These are phyloP conservation scores for Homalodisca vitripennis DNA, from an alignment of 1,140 invertebrate species.

Conservation along the genomic window DNA sequence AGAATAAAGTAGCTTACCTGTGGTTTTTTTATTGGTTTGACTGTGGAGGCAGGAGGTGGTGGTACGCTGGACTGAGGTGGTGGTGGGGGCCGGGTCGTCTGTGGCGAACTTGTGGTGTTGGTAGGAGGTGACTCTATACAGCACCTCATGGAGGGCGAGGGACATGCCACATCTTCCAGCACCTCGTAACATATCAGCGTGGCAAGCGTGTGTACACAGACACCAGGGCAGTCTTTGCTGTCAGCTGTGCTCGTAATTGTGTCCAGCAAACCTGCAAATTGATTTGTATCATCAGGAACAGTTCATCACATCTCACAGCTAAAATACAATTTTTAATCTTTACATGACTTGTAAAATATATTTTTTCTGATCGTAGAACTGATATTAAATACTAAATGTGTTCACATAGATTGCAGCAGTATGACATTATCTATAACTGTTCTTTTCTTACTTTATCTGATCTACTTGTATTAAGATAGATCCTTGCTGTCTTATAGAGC, in stretches of 20 bases:
- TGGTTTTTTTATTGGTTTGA: slow-evolving; percentile 35
- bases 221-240: slow-evolving; percentile 79
- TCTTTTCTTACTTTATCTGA: too few species aligned
- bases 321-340: not conserved
- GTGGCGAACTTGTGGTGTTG: slow-evolving; percentile 36
- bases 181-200: slow-evolving; percentile 82
- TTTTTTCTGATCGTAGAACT: too few species aligned
- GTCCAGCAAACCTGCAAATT: slow-evolving; percentile 69
- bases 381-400: too few species aligned
- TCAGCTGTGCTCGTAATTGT: slow-evolving; percentile 79
- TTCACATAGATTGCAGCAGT: too few species aligned
- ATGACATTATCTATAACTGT: too few species aligned
- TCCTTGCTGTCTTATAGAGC: too few species aligned
- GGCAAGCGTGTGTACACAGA: slow-evolving; percentile 78
- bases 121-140: slow-evolving; percentile 67
- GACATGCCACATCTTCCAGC: slow-evolving; percentile 75
- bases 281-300: too few species aligned
- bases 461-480: too few species aligned
- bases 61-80: slow-evolving; percentile 13
- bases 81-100: slow-evolving; percentile 31
- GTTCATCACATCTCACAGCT: not conserved
- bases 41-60: slow-evolving; percentile 26
- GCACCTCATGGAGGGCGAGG: slow-evolving; percentile 74
- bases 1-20: too few species aligned
- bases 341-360: too few species aligned